Conservation (phyloP, 2,888 invertebrate genomes). For the Nesidiocoris tenuis region DNA sequence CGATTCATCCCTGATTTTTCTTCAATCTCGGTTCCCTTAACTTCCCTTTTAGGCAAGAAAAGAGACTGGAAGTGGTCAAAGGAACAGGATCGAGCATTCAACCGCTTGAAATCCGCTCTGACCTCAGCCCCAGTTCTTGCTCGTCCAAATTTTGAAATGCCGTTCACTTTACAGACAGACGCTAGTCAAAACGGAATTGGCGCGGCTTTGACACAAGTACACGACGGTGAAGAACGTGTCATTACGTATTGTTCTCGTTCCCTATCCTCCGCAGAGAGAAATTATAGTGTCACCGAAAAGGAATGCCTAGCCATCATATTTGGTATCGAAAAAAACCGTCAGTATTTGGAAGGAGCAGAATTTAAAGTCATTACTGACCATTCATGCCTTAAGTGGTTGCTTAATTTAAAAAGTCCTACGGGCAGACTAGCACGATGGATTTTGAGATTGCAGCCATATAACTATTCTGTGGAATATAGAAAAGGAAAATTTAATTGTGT, state of each 20-base stretch:
- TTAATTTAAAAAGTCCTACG: conserved; percentile 48
- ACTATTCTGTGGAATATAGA: conserved; percentile 42
- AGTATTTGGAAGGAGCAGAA: conserved; percentile 49
- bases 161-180: conserved; percentile 42
- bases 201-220: conserved; percentile 22
- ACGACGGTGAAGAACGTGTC: conserved; percentile 23
- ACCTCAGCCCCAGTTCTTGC: conserved; percentile 33
- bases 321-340: conserved; percentile 48
- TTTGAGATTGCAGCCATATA: conserved; percentile 47
- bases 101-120: conserved; percentile 39
- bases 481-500: conserved; percentile 23
- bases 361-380: conserved; percentile 52
- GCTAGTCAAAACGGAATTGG: conserved; percentile 29
- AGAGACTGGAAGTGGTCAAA: conserved; percentile 36
- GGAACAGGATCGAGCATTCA: conserved; percentile 38
- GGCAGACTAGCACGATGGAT: conserved; percentile 50
- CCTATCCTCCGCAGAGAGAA: conserved; percentile 43
- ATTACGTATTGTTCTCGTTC: conserved; percentile 20
- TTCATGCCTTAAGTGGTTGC: conserved; percentile 49
- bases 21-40: conserved; percentile 48
- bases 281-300: conserved; percentile 49
- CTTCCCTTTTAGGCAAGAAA: conserved; percentile 46
- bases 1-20: conserved; percentile 50
- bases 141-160: conserved; percentile 27
- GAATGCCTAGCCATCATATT: conserved; percentile 50